Percentiles rank a stretch among this genome's conserved stretches.
Evolutionary conservation across 2,888 invertebrate species (phyloP).

Genomic region (Mythimna ferrago): DNA sequence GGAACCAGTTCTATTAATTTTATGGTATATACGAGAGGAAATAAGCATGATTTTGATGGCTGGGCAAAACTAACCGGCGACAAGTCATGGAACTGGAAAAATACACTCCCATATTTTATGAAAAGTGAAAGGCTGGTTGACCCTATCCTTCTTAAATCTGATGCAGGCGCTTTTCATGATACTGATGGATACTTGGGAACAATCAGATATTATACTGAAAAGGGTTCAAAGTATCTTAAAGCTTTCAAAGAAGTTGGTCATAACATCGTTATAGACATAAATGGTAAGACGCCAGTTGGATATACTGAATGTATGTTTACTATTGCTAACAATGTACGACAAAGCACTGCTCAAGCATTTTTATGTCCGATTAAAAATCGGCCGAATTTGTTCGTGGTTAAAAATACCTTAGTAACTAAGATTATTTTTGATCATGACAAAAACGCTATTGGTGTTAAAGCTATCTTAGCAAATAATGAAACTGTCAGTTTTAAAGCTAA

Average conservation of each 20-base stretch:
- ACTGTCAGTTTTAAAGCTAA: constrained; percentile 69
- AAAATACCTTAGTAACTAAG: constrained; percentile 84
- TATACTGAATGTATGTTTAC: constrained; percentile 83
- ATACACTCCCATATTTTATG: constrained; percentile 83
- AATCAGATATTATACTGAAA: constrained; percentile 63
- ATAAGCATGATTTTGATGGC: constrained; percentile 75
- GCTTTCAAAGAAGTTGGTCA: constrained; percentile 84
- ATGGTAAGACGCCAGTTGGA: constrained; percentile 81
- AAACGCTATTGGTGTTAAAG: constrained; percentile 83
- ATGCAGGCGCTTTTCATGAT: constrained; percentile 71
- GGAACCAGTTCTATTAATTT: constrained; percentile 89
- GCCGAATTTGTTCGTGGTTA: constrained; percentile 77
- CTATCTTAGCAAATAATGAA: constrained; percentile 67
- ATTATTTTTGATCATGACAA: constrained; percentile 85
- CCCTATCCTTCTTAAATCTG: constrained; percentile 44
- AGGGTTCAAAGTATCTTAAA: constrained; percentile 64
- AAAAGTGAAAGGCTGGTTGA: constrained; percentile 82
- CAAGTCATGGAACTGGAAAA: constrained; percentile 88
- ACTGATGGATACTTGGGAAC: constrained; percentile 80
- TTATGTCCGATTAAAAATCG: constrained; percentile 73
- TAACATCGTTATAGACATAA: constrained; percentile 71
- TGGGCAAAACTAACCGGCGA: constrained; percentile 86
- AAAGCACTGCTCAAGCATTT: constrained; percentile 87
- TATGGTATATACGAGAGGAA: constrained; percentile 87
- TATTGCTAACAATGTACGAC: constrained; percentile 80